phyloP scores from a whole-genome alignment of 2,888 invertebrate species.

The Oconnorella tubifera region DNA sequence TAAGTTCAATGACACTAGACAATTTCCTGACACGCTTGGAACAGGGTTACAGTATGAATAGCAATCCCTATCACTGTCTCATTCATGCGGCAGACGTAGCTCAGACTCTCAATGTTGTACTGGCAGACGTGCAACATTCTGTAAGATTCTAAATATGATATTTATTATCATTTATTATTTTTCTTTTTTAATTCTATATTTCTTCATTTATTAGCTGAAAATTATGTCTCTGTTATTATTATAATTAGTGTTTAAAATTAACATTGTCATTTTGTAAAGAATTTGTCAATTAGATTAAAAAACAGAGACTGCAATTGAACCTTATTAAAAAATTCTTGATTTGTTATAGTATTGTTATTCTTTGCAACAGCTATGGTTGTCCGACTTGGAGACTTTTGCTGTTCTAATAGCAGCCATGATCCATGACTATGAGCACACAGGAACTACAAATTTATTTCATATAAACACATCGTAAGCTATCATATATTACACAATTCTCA shows the following conservation, averaged over 20 bases:
- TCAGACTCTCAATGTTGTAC: conserved; percentile 86
- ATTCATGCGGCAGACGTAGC: conserved; percentile 92
- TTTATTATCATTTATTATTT: background rate
- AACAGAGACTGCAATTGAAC: no score
- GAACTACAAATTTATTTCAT: conserved; percentile 95
- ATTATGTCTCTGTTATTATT: no score
- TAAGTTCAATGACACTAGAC: conserved; percentile 75
- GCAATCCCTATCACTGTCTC: conserved; percentile 92
- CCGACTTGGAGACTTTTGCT: conserved; percentile 85
- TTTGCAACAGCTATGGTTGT: conserved; percentile 75
- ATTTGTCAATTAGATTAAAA: no score
- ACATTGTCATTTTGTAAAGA: no score
- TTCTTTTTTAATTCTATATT: no score
- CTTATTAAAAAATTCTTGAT: no score
- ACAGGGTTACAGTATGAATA: conserved; percentile 83
- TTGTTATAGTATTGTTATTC: background rate
- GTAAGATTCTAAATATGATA: conserved; percentile 56
- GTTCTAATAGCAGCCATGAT: conserved; percentile 86
- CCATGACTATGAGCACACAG: conserved; percentile 94
- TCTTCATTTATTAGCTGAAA: no score
- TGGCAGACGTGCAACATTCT: conserved; percentile 87
- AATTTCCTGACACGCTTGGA: conserved; percentile 81
- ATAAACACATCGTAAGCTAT: conserved; percentile 76
- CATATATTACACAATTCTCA: no score
- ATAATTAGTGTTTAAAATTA: no score